Evolutionary conservation across 1,140 invertebrate genomes (phyloP).

Genomic region (Lucilia cuprina): DNA sequence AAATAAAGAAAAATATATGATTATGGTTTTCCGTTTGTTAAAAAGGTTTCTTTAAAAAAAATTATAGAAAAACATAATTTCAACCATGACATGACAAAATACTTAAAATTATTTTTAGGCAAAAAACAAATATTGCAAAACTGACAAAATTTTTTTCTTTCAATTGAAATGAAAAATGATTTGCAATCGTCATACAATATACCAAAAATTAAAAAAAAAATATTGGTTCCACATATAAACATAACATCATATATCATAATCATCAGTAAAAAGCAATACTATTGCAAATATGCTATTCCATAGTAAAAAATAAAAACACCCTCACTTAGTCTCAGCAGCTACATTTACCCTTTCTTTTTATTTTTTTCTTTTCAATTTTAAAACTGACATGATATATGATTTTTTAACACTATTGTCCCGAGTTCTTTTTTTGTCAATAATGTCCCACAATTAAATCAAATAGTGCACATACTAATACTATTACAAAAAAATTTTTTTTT

Average conservation of each 20-base stretch:
- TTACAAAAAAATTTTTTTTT: not conserved
- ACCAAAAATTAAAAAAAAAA: not conserved
- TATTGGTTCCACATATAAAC: not conserved
- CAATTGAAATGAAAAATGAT: constrained; percentile 22
- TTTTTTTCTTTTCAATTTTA: not conserved
- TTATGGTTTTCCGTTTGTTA: constrained; percentile 16
- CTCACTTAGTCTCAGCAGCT: not conserved
- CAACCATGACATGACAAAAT: constrained; percentile 29
- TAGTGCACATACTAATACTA: not conserved
- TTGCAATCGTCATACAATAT: not conserved
- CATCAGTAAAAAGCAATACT: not conserved
- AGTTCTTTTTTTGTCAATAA: not conserved
- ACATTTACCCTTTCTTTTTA: constrained; percentile 15
- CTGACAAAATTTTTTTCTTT: not conserved
- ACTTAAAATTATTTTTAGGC: constrained; percentile 9
- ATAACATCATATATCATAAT: constrained; percentile 27
- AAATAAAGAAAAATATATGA: not conserved
- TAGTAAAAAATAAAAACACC: constrained; percentile 20
- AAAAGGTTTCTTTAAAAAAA: not conserved
- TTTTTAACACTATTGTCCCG: constrained; percentile 27
- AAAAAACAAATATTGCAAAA: not conserved
- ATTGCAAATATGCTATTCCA: not conserved
- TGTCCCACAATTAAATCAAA: constrained; percentile 32
- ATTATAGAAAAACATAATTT: constrained; percentile 9
- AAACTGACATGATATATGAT: constrained; percentile 25